Percentiles rank a stretch among this genome's conserved stretches.
phyloP scores from a whole-genome alignment of 2,797 vertebrate genomes.

The Lepus oiostolus region DNA sequence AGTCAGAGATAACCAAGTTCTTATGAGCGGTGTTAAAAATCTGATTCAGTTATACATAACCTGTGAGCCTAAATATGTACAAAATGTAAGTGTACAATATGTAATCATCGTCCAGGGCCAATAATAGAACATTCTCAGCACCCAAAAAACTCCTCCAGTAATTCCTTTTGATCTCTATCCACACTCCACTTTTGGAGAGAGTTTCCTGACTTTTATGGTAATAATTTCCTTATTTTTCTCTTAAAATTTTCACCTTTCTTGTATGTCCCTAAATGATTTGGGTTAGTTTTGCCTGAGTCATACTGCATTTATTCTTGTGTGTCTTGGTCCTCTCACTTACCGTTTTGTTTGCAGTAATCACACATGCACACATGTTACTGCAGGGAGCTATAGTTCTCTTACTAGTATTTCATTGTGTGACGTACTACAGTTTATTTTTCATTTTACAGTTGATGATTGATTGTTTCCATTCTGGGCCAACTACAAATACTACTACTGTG shows the following conservation, averaged over 20 bases:
- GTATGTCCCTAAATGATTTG: neutral
- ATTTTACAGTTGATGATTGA: constrained; percentile 30
- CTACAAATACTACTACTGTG: neutral
- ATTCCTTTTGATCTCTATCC: constrained; percentile 20
- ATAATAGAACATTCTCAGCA: neutral
- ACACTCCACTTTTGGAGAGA: neutral
- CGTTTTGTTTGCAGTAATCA: constrained; percentile 29
- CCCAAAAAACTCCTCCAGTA: neutral
- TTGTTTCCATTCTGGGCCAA: constrained; percentile 24
- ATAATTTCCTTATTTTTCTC: constrained; percentile 49
- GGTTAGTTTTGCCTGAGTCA: constrained; percentile 17
- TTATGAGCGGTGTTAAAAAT: neutral
- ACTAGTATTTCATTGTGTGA: constrained; percentile 22
- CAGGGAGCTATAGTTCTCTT: neutral
- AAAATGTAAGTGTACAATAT: constrained; percentile 15
- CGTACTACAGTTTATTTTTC: neutral
- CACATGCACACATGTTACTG: neutral
- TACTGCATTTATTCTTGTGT: neutral
- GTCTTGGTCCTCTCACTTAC: constrained; percentile 8
- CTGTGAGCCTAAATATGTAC: neutral
- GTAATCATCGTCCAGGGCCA: neutral
- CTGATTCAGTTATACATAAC: neutral
- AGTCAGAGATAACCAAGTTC: constrained; percentile 44
- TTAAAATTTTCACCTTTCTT: constrained; percentile 39
- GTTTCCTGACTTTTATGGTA: neutral